Percentiles rank a stretch among this genome's conserved stretches.
Conservation (phyloP, 2,797 vertebrate genomes). For the Benthosema pterotum region DNA sequence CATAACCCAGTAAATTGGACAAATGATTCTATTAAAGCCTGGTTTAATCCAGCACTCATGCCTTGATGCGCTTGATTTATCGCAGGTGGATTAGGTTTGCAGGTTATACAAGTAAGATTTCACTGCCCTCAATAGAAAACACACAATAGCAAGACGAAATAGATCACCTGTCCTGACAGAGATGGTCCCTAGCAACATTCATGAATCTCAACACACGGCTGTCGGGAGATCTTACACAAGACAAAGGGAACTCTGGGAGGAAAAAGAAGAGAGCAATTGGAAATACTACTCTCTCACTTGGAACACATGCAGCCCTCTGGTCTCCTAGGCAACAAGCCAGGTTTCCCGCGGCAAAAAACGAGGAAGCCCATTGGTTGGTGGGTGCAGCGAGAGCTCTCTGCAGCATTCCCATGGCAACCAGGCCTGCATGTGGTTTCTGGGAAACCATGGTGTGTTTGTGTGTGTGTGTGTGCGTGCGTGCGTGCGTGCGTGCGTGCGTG, state of each 20-base stretch:
- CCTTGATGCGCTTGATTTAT: too few relatives aligned
- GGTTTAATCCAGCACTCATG: too few relatives aligned
- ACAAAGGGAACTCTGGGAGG: conserved; percentile 4
- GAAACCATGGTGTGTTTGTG: conserved; percentile 57
- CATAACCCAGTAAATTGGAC: too few relatives aligned
- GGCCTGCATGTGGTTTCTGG: conserved; percentile 62
- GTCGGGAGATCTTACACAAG: conserved; percentile 1
- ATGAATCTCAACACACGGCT: neutral
- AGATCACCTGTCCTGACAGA: too few relatives aligned
- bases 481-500: too few relatives aligned
- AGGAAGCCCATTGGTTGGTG: conserved; percentile 55
- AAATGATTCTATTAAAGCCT: too few relatives aligned
- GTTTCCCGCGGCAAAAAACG: conserved; percentile 66
- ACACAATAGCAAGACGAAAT: too few relatives aligned
- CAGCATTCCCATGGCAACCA: conserved; percentile 75
- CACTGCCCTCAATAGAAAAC: too few relatives aligned
- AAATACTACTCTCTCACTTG: conserved; percentile 12
- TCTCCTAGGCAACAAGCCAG: conserved; percentile 76
- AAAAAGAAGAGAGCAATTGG: neutral
- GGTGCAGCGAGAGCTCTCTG: conserved; percentile 66
- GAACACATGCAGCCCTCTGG: conserved; percentile 49
- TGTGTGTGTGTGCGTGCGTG: too few relatives aligned
- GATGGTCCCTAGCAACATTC: neutral
- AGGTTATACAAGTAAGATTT: too few relatives aligned
- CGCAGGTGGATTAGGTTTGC: too few relatives aligned